Evolutionary conservation across 2,113 vertebrate species (phyloP), one percentile per base, ranked within the genome.

Genomic region (Hemicordylus capensis): DNA sequence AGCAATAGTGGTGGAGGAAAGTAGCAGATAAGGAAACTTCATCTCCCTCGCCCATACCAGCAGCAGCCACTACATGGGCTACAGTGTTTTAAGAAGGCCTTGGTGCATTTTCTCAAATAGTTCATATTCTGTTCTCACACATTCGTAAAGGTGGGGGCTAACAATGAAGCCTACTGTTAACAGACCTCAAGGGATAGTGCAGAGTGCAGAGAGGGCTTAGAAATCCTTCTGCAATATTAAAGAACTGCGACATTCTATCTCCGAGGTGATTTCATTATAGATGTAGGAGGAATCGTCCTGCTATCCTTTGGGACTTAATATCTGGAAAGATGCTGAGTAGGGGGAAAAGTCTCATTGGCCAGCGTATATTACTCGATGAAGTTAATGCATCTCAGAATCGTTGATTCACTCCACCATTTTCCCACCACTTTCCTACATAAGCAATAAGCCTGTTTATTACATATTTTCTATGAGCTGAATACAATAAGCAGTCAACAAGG

Each of bases 181-280:
- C 37, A 80, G 14, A 46, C 76, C 20, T 44, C 54, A 85, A 31
- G n/a, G 54, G n/a, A 85, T 61, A 37, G 77, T 78, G 67, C 31
- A 46, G 51, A 72, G 51, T 46, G 37, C 64, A 78, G 64, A 78
- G 56, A 72, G 42, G 66, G 66, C 31, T 79, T 70, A 22, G 39
- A 70, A 59, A 59, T 69, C 37, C 39, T 78, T 59, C 70, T 85
- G 74, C 63, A 59, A 44, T 85, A 69, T 85, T 77, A 85, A 85
- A 85, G 63, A 69, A 85, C 83, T 78, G 64, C 83, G 64, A 78
- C 20, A 78, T 70, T 70, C 76, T 46, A 28, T 48, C 51, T 79
- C 66, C 20, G 31, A 79, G 64, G 83, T 72, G 76, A 78, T 79
- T 85, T 85, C 83, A 85, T 72, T 72, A 79, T 79, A 70, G 24